Evolutionary conservation across 1,140 invertebrate species (phyloP), one percentile per base, ranked within the genome.

Genomic region (Alviniconcha marisindica): DNA sequence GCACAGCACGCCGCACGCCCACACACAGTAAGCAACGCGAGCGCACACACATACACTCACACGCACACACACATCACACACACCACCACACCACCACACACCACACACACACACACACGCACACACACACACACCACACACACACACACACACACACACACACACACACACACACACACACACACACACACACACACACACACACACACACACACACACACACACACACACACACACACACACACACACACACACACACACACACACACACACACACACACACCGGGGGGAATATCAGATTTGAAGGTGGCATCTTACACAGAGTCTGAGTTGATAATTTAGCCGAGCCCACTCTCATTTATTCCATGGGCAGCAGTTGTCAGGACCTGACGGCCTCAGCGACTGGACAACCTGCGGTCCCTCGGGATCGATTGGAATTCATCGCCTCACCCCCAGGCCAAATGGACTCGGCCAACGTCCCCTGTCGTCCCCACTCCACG

Each of bases 101-200:
- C n/a, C n/a, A 60, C 54, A 60, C 54, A 60, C 54, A 60, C 54
- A 60, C 54, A 60, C 54, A 56, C 54, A 56, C 54, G n/a, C 54
- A 56, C 54, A 56, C 54, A 56, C 54, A n/a, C 54, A 56, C 54
- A 21, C 54, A 56, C n/a, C n/a, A n/a, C n/a, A n/a, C n/a, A n/a
- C n/a, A n/a, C n/a, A n/a, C 18, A 48, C 44, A 12, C n/a, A n/a
- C 56, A 60, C 56, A n/a, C 56, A 60, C 56, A 60, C 56, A 60
- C 56, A 28, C 56, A 60, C 56, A 28, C 56, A n/a, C 56, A 60
- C 56, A 24, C n/a, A 60, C 56, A n/a, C 56, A 60, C 56, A n/a
- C 56, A 60, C 56, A n/a, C 56, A 60, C 56, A n/a, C 56, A 60
- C 56, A n/a, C 56, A 60, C 56, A n/a, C 56, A 60, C 56, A n/a